Evolutionary conservation across 1,140 invertebrate species (phyloP), one percentile per base, ranked within the genome.

Genomic region (Lasaia peninsularis): DNA sequence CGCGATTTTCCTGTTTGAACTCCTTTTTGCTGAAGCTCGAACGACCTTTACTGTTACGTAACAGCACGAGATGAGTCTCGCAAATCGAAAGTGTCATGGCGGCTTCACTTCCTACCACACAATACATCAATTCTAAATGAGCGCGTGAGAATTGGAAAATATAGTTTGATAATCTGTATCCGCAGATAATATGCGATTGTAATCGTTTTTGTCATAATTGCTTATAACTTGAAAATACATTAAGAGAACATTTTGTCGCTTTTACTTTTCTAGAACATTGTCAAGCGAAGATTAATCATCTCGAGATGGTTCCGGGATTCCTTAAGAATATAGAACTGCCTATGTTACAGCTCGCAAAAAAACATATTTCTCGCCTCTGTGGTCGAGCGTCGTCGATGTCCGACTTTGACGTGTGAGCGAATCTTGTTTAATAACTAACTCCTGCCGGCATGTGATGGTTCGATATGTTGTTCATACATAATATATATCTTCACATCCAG

Each of bases 41-140:
- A 48, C 40, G 40, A 48, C 40, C 40, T 48, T 48, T 48, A 21
- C 40, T 18, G 14, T 44, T 21, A 44, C 40, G 10, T 9, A 44
- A 44, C 16, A 20, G 18, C 18, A 20, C 40, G 40, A 44, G 40
- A 44, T 44, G 18, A 44, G 40, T 2, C 18, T 44, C 40, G 20
- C 16, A 44, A 44, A 44, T 44, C 37, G 37, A 44, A 44, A 44
- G 40, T 44, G 40, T 44, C 40, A n/a, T 44, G 40, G 40, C 40
- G 40, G 3, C 40, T 44, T 44, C 40, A 44, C 40, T 44, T 44
- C 40, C 40, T 44, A 9, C 16, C 18, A 20, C 40, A 44, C 16
- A 44, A 44, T 44, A 44, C 40, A 44, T 44, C 40, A 44, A 44
- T 44, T 44, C 40, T 44, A 14, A 44, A 44, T 44, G 40, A 20